These are phyloP conservation scores for Rhagonycha lutea DNA, from an alignment of 2,888 invertebrate genomes.

Conservation along the genomic window DNA sequence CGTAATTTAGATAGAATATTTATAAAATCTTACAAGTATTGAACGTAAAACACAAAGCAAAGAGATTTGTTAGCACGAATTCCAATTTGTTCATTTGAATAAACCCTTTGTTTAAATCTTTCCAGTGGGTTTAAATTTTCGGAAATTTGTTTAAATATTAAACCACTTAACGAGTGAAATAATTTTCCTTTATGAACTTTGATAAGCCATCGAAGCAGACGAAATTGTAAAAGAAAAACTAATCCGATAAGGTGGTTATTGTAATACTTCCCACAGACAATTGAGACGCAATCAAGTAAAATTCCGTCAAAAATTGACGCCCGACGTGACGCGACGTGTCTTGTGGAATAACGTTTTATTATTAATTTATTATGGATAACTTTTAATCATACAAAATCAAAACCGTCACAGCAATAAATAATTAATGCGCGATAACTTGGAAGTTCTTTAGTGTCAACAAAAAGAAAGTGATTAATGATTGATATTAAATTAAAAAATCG, in stretches of 20 bases:
- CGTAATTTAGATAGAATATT: conserved; percentile 18
- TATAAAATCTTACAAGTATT: conserved; percentile 21
- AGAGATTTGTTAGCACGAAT: conserved; percentile 20
- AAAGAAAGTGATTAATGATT: conserved; percentile 1
- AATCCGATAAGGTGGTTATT: too few species aligned
- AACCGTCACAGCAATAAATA: neutral
- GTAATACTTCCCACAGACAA: neutral
- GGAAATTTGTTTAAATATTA: neutral
- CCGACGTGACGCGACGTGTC: too few species aligned
- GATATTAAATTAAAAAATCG: neutral
- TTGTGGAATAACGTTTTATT: too few species aligned
- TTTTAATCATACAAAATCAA: neutral
- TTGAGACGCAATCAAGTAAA: neutral
- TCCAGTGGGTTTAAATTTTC: neutral
- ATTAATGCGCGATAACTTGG: neutral
- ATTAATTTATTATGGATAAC: neutral
- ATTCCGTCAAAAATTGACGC: too few species aligned
- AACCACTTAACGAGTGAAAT: neutral
- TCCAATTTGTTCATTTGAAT: conserved; percentile 23
- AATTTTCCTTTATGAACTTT: neutral
- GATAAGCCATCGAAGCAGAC: too few species aligned
- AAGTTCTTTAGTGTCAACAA: neutral
- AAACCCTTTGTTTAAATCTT: conserved; percentile 12
- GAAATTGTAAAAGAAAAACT: too few species aligned
- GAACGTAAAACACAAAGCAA: conserved; percentile 13